Percentiles rank a stretch among this genome's conserved stretches.
Evolutionary conservation across 2,113 vertebrate genomes (phyloP).

Genomic region (Dasyurus viverrinus): DNA sequence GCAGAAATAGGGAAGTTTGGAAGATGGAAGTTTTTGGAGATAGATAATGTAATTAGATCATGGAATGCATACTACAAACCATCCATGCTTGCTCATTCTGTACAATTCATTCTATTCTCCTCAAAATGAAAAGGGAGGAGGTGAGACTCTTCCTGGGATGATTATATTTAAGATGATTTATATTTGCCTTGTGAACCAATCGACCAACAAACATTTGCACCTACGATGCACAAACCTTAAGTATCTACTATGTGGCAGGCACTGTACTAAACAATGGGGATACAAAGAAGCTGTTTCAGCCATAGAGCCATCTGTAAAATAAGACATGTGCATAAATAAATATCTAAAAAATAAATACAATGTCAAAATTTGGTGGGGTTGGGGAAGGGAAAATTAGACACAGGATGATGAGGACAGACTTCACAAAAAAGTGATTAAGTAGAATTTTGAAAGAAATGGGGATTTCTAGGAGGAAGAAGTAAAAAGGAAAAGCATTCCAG

Average conservation of each 20-base stretch:
- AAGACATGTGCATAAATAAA: background rate
- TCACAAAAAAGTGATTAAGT: background rate
- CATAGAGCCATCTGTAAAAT: background rate
- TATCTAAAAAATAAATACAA: background rate
- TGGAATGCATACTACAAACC: too few relatives aligned
- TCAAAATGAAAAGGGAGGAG: background rate
- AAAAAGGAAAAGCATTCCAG: background rate
- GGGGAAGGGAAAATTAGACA: background rate
- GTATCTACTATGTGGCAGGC: background rate
- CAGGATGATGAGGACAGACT: background rate
- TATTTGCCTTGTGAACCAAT: background rate
- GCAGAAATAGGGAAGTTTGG: background rate
- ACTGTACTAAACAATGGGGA: background rate
- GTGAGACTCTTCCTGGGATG: background rate
- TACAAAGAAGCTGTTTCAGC: background rate
- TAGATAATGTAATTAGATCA: background rate
- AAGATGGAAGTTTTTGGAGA: background rate
- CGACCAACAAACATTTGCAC: too few relatives aligned
- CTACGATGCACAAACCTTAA: too few relatives aligned
- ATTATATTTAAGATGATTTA: background rate
- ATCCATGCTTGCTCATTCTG: background rate
- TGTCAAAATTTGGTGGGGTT: background rate
- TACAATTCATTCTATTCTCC: background rate
- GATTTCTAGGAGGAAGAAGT: background rate
- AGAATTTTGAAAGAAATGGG: background rate